A percentile compares a stretch with the other conserved stretches of the same genome.
These are phyloP conservation scores for Paracyprichromis sp. DNA, from an alignment of 2,113 vertebrate genomes.

Conservation along the genomic window DNA sequence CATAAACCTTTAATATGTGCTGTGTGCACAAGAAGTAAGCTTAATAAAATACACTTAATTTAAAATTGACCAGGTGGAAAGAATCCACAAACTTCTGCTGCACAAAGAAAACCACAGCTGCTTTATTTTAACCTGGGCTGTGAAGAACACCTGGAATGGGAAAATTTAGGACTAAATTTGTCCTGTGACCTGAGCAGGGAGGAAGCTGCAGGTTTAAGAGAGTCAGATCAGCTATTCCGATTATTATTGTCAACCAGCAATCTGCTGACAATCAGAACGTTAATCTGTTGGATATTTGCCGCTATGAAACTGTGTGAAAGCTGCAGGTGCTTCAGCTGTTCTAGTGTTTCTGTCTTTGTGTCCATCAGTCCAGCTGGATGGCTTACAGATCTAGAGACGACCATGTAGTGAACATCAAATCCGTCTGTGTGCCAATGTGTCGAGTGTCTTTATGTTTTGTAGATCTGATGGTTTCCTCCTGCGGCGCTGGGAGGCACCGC, in stretches of 20 bases:
- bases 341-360: neutral
- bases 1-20: neutral
- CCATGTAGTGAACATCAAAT: neutral
- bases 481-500: slow-evolving; percentile 56
- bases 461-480: slow-evolving; percentile 70
- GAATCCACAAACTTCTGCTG: neutral
- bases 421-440: neutral
- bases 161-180: rapidly evolving
- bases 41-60: neutral
- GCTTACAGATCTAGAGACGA: neutral
- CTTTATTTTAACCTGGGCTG: neutral
- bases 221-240: too few relatives aligned
- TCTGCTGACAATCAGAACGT: neutral
- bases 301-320: neutral
- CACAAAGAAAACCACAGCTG: neutral
- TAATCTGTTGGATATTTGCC: neutral
- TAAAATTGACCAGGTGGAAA: neutral
- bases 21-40: neutral
- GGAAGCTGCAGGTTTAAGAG: neutral
- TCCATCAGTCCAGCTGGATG: neutral
- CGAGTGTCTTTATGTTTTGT: slow-evolving; percentile 37
- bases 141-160: neutral
- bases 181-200: neutral
- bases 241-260: neutral
- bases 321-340: neutral